Base-by-base conservation (phyloP, 1,140 invertebrate genomes). In the Vanessa tameamea region DNA sequence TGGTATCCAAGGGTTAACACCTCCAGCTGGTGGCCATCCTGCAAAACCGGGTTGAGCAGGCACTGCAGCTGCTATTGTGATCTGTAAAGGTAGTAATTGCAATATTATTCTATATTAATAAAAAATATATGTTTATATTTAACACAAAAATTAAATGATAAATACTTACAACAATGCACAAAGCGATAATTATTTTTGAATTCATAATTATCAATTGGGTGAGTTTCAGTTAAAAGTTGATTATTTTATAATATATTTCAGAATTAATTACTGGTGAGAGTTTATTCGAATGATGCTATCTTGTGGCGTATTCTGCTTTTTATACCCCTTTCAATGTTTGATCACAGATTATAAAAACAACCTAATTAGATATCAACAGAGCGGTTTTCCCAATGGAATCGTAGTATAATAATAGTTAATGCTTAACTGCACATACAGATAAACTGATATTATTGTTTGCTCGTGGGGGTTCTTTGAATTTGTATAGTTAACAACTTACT, bases 351-450 rank as follows among this genome's bases (percentile, higher is more conserved):
- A 83, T 15, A 50, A 48, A 72, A 65, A 63, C 74, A 75, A 80
- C 78, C 78, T 53, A 74, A 74, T 78, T 73, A 82, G 78, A 79
- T 83, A 79, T 71, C 64, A 75, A 50, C 71, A 72, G 63, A 20
- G 73, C 75, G 87, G 89, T 83, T 89, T 91, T 91, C 74, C 87
- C 87, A 81, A 76, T 82, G 76, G 79, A 82, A 80, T 75, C 66
- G 70, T 69, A 82, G 76, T 64, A 73, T 78, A 71, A 80, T 76
- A 79, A 79, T 64, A 82, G 82, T 87, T 87, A 65, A 68, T 72
- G 15, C 43, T 75, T 75, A 64, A 72, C 61, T 23, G 12, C 20
- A 6, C 20, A 64, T 13, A 63, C 23, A 75, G 63, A 65, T 70
- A 59, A 69, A 51, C 20, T 47, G 20, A 13, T 69, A 51, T 47